Conservation (phyloP, 2,113 vertebrate genomes). For the Rissa tridactyla region DNA sequence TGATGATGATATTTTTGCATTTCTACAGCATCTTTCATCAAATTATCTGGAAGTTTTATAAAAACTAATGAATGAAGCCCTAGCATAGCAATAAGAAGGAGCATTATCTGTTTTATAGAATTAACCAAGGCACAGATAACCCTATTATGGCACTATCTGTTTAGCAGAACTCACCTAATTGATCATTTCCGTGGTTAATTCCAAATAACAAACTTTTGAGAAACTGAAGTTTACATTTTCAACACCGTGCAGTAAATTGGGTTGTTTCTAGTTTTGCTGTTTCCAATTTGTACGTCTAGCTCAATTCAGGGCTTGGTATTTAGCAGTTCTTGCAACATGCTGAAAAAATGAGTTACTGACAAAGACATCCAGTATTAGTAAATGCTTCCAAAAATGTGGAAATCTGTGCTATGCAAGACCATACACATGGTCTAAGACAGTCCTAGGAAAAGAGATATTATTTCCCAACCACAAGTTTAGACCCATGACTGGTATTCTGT, state of each 20-base stretch:
- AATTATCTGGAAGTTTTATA: not conserved
- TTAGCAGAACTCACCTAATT: not conserved
- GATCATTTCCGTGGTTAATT: not conserved
- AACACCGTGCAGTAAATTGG: not conserved
- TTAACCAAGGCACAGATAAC: not conserved
- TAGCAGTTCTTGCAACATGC: not conserved
- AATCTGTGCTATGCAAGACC: not conserved
- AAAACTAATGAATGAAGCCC: not conserved
- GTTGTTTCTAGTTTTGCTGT: not conserved
- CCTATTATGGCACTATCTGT: not conserved
- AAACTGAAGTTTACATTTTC: not conserved
- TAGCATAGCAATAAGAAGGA: not conserved
- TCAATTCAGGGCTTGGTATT: not conserved
- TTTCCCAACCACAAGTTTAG: not conserved
- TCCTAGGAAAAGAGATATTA: not conserved
- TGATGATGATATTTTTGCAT: not conserved
- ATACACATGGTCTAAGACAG: not conserved
- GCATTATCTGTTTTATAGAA: not conserved
- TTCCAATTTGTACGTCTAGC: not conserved
- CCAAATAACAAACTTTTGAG: not conserved
- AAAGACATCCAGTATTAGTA: not conserved
- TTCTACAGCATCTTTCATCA: not conserved
- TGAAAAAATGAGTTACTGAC: not conserved
- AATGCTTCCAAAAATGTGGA: not conserved
- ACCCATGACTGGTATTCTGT: not conserved